Conservation (phyloP, 2,113 vertebrate genomes). For the Bothrops jararaca region DNA sequence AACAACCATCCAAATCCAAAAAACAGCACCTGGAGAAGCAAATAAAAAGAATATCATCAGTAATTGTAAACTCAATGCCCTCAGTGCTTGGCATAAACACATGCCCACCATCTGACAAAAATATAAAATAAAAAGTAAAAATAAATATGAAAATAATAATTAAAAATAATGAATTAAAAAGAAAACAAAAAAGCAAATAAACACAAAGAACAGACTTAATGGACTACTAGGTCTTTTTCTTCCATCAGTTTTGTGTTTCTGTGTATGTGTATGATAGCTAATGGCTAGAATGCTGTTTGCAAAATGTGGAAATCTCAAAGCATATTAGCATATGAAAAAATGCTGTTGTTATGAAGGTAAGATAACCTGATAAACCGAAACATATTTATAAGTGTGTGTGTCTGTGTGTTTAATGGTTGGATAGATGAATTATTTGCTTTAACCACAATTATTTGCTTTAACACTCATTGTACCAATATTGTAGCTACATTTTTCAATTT, state of each 20-base stretch:
- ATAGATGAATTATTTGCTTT: not conserved
- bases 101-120: not conserved
- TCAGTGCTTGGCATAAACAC: not conserved
- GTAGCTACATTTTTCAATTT: not conserved
- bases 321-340: not conserved
- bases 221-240: not conserved
- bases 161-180: too few species aligned
- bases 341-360: not conserved
- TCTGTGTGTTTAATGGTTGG: not conserved
- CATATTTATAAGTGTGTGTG: not conserved
- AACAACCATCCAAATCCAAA: constrained; percentile 99
- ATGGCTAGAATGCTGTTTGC: not conserved
- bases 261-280: not conserved
- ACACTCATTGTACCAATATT: not conserved
- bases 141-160: too few species aligned
- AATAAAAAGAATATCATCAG: constrained; percentile 3
- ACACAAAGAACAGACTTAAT: not conserved
- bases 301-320: not conserved
- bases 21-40: constrained; percentile 83
- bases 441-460: too few species aligned
- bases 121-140: not conserved
- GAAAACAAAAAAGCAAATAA: not conserved
- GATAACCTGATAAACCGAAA: not conserved
- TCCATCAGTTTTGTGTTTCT: not conserved
- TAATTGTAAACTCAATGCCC: not conserved